Percentiles rank a stretch among this genome's conserved stretches.
These are phyloP conservation scores for Fragum sueziense DNA, from an alignment of 2,888 invertebrate species.

Conservation along the genomic window DNA sequence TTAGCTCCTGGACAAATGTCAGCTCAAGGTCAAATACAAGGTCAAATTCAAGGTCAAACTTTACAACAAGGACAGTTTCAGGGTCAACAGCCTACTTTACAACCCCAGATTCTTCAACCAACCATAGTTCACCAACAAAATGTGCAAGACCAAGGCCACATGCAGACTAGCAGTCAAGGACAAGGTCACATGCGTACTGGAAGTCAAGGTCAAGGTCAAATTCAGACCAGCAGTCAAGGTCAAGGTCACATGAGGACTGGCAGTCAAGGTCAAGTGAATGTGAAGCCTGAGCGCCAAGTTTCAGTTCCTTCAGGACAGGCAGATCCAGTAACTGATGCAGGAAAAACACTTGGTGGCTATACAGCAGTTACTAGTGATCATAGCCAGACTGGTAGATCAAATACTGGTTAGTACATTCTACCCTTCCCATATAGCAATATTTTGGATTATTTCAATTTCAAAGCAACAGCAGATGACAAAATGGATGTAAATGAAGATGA, in stretches of 20 bases:
- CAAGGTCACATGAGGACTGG: neutral
- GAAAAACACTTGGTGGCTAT: neutral
- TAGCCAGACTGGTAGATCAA: no score
- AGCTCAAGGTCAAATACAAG: conserved; percentile 31
- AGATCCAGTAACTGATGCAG: neutral
- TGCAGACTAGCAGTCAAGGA: conserved; percentile 30
- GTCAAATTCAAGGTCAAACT: conserved; percentile 19
- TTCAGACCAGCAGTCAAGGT: conserved; percentile 41
- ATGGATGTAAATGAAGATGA: no score
- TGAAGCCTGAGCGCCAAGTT: neutral
- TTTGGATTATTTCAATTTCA: no score
- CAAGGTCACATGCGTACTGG: conserved; percentile 16
- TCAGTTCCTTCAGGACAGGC: neutral
- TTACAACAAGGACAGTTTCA: neutral
- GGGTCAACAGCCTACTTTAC: conserved; percentile 35
- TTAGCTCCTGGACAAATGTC: neutral
- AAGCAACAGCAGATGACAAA: no score
- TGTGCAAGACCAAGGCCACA: conserved; percentile 21
- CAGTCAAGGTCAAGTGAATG: neutral
- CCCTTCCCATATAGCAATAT: no score
- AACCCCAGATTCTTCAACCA: conserved; percentile 50
- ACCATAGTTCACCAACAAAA: neutral
- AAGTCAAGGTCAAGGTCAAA: conserved; percentile 29
- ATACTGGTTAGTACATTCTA: no score
- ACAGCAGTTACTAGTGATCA: neutral